Base-by-base conservation (phyloP, 2,888 invertebrate genomes). In the Drosophila mimetica region DNA sequence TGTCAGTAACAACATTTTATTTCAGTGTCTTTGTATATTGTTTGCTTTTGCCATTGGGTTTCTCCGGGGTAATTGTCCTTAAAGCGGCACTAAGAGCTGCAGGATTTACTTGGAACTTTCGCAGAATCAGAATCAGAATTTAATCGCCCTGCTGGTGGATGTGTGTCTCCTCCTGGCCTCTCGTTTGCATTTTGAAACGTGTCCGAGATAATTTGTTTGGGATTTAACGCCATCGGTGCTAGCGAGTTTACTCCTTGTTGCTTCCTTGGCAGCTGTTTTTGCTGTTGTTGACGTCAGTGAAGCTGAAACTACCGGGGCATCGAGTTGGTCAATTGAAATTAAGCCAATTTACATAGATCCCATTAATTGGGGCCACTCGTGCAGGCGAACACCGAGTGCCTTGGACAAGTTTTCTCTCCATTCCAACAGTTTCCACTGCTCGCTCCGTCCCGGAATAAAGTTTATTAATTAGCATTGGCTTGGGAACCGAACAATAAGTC, bases 201-300 rank as follows among this genome's bases (percentile, higher is more conserved):
- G 82, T 85, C 79, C 46, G 55, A 61, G 66, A 67, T 81, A 85
- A 87, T 82, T 72, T 74, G 47, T 70, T 52, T 51, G 46, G 79
- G 82, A 71, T 81, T 82, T 71, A 71, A 50, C 52, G 28, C 53
- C 48, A 58, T 41, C 48, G 28, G 46, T 41, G 54, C 20, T 55
- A 2, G 47, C 9, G 14, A 32, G 18, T 18, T 28, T 3, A 25
- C 7, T 6, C 25, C 25, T 25, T 7, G 25, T 25, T 5, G 47
- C 47, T 18, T 54, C 13, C 25, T 39, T 20, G 14, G 9, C 34
- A 39, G 25, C 32, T 32, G 30, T 13, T 47, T 42, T 22, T 22
- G 44, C 16, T 36, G 7, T n/a, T 36, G 34, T 16, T 50, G 72
- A 71, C 72, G 72, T 70, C 70, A 50, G 48, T 37, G 42, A 16